Percentiles rank a stretch among this genome's conserved stretches.
Conservation (phyloP, 2,113 vertebrate genomes). For the Mustela lutreola region DNA sequence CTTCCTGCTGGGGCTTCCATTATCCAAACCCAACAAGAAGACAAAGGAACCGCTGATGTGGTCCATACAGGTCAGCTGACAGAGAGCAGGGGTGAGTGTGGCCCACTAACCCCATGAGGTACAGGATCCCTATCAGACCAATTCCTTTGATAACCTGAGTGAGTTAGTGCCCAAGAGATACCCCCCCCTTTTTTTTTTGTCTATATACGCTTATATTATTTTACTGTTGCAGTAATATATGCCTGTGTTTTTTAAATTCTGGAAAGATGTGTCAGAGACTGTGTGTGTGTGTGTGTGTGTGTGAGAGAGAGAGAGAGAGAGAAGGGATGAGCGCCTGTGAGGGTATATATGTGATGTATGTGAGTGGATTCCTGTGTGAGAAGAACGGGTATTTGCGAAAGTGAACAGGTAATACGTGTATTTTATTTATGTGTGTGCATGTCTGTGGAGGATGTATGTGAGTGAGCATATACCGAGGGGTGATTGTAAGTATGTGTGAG, state of each 20-base stretch:
- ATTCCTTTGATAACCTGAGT: background rate
- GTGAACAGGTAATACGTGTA: background rate
- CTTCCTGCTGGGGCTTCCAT: background rate
- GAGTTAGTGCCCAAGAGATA: background rate
- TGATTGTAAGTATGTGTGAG: background rate
- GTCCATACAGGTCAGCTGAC: background rate
- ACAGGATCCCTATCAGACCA: rapidly evolving
- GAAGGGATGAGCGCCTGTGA: background rate
- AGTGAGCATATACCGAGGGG: rapidly evolving
- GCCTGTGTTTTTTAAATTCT: background rate
- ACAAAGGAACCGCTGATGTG: background rate
- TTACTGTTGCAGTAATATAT: background rate
- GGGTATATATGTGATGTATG: background rate
- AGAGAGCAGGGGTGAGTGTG: too few species aligned
- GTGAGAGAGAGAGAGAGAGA: too few species aligned
- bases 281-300: background rate
- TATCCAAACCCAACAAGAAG: background rate
- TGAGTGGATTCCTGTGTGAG: background rate
- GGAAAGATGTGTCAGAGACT: background rate
- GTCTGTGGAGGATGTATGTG: background rate
- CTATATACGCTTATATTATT: background rate
- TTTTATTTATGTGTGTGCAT: background rate
- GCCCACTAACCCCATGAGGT: background rate
- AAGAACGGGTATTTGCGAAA: background rate
- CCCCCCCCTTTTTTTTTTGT: background rate